Evolutionary conservation across 2,113 vertebrate species (phyloP).

Genomic region (Uropsilus gracilis): DNA sequence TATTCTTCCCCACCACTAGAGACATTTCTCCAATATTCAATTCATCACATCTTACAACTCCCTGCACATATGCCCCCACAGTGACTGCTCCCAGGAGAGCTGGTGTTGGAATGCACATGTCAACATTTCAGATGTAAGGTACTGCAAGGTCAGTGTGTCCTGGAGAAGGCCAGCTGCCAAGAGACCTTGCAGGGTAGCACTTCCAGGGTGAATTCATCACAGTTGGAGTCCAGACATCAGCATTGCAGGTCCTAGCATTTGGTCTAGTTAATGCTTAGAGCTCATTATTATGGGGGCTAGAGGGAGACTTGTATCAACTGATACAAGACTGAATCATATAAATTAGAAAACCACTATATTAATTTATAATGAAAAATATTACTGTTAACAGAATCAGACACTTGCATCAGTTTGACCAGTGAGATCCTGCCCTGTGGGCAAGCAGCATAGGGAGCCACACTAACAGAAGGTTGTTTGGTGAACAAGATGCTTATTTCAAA

Average conservation of each 20-base stretch:
- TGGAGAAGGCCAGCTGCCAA: conserved; percentile 65
- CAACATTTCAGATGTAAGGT: conserved; percentile 60
- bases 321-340: conserved; percentile 41
- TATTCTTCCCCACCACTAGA: conserved; percentile 35
- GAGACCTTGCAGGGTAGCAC: conserved; percentile 39
- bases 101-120: conserved; percentile 28
- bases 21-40: conserved; percentile 72
- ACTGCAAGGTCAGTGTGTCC: conserved; percentile 71
- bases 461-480: conserved; percentile 61
- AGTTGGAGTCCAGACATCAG: conserved; percentile 64
- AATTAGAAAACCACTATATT: conserved; percentile 69
- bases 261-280: conserved; percentile 34
- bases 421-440: conserved; percentile 52
- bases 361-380: conserved; percentile 77
- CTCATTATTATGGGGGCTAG: conserved; percentile 52
- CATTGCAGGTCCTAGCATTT: conserved; percentile 42
- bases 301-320: conserved; percentile 25
- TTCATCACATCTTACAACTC: conserved; percentile 57
- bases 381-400: conserved; percentile 69
- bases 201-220: conserved; percentile 68
- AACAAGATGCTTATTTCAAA: conserved; percentile 50
- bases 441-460: conserved; percentile 5
- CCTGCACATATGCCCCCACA: conserved; percentile 6
- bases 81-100: conserved; percentile 50
- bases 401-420: conserved; percentile 61